A percentile compares a stretch with the other conserved stretches of the same genome.
Evolutionary conservation across 2,113 vertebrate genomes (phyloP).

Genomic region (Alligator mississippiensis): DNA sequence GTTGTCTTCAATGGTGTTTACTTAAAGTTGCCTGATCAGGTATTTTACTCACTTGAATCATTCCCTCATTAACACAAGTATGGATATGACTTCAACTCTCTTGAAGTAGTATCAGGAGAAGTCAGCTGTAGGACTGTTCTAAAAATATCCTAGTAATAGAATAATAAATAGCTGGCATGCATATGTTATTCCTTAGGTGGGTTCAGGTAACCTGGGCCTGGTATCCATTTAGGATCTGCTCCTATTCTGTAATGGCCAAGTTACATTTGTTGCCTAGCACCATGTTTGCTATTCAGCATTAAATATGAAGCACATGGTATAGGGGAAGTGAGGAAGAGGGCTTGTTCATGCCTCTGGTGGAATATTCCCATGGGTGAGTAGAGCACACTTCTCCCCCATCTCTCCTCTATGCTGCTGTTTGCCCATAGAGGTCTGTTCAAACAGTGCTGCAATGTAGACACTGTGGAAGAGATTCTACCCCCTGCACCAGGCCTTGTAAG

Average conservation of each 20-base stretch:
- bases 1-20: neutral
- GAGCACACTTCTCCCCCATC: neutral
- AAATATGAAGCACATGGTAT: neutral
- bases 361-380: neutral
- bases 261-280: neutral
- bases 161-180: fast-evolving
- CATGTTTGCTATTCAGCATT: neutral
- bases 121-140: neutral
- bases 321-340: neutral
- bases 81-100: neutral
- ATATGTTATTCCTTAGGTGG: neutral
- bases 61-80: neutral
- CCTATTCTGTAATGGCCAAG: neutral
- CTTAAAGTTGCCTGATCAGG: neutral
- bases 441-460: neutral
- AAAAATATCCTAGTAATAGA: neutral
- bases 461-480: neutral
- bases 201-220: neutral
- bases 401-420: neutral
- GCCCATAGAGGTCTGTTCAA: neutral
- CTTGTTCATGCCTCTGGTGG: neutral
- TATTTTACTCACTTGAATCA: neutral
- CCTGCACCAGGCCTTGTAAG: neutral
- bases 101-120: neutral
- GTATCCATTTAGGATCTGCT: neutral